These are phyloP conservation scores for Bradynema listronoti DNA, from an alignment of 1,140 invertebrate genomes.

Conservation along the genomic window DNA sequence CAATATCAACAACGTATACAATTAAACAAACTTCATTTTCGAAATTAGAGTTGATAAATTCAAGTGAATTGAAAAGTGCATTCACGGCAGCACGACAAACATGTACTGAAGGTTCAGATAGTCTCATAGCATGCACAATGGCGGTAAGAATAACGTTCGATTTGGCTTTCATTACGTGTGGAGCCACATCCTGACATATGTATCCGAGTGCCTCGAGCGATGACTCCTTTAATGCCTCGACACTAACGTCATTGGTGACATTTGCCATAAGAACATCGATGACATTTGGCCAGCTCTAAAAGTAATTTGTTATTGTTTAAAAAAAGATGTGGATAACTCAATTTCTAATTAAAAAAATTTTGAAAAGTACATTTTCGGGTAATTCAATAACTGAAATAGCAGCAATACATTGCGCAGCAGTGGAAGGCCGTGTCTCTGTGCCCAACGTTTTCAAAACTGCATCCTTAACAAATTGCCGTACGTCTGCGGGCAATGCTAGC, in stretches of 20 bases:
- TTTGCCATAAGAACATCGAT: conserved; percentile 79
- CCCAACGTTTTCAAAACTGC: conserved; percentile 90
- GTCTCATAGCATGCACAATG: conserved; percentile 93
- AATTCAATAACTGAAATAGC: conserved; percentile 94
- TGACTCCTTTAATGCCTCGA: conserved; percentile 84
- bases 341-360: no score
- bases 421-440: conserved; percentile 87
- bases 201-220: conserved; percentile 92
- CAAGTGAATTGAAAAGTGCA: conserved; percentile 91
- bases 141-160: conserved; percentile 95
- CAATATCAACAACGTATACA: no score
- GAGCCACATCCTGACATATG: conserved; percentile 70
- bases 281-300: conserved; percentile 68
- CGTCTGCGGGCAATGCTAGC: conserved; percentile 70
- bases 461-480: conserved; percentile 79
- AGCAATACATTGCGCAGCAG: conserved; percentile 95
- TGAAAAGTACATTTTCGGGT: conserved; percentile 63
- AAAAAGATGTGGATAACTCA: no score
- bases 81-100: conserved; percentile 80
- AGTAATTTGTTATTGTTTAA: conserved; percentile 5
- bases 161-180: conserved; percentile 70
- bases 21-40: conserved; percentile 75
- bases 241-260: conserved; percentile 69
- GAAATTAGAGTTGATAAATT: conserved; percentile 97
- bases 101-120: conserved; percentile 66